Conservation (phyloP, 1,140 invertebrate genomes). For the Caenorhabditis inopinata region DNA sequence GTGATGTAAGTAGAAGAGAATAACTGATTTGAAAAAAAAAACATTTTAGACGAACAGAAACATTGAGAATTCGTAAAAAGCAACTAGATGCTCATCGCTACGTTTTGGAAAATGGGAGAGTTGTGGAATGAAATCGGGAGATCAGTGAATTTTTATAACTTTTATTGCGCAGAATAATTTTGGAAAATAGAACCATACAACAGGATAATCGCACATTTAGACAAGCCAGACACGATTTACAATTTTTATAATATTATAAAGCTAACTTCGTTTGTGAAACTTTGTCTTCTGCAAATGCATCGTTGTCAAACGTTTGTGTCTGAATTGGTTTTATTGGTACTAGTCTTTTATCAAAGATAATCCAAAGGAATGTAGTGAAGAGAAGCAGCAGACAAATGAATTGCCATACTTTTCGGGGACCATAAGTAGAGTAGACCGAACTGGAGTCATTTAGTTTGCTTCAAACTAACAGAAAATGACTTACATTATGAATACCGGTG, state of each 20-base stretch:
- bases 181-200: background rate
- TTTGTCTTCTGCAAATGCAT: background rate
- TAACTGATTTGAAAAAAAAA: background rate
- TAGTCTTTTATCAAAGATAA: background rate
- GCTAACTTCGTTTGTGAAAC: background rate
- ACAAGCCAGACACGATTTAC: background rate
- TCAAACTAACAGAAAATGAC: background rate
- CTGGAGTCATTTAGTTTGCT: background rate
- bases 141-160: background rate
- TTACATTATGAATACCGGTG: background rate
- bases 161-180: background rate
- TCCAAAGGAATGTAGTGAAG: slow-evolving; percentile 10
- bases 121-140: background rate
- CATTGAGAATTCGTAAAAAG: background rate
- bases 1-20: slow-evolving; percentile 18
- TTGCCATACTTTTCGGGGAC: background rate
- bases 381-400: background rate
- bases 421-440: background rate
- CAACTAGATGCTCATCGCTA: background rate
- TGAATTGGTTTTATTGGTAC: slow-evolving; percentile 15
- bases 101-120: background rate
- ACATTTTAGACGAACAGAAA: background rate
- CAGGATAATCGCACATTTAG: background rate
- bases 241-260: background rate
- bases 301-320: background rate